Evolutionary conservation across 2,797 vertebrate genomes (phyloP), one percentile per base, ranked within the genome.

Genomic region (Monodelphis domestica): DNA sequence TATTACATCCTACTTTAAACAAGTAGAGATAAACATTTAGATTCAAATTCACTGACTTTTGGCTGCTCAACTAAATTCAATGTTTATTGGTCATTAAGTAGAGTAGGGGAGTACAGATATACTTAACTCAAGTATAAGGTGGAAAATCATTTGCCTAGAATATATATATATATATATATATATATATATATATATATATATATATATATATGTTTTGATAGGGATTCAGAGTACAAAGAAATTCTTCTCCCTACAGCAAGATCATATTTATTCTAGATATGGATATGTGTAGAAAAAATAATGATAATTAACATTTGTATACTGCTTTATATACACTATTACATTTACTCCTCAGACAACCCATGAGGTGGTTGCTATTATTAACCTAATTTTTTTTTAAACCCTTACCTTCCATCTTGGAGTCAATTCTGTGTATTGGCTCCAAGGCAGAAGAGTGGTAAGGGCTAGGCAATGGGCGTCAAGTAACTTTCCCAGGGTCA

Each of bases 351-450:
- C 4, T 53, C 33, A 88, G 12, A 0, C 0, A 1, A n/a, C 1
- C 3, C 3, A 0, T 4, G 4, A 70, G 38, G 11, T 3, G 26
- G 4, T 5, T 9, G 2, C 4, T 53, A 5, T 0, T 12, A 15
- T 14, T 4, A 38, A 1, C 5, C 10, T 0, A 12, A 10, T 11
- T 1, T 45, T 15, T n/a, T n/a, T n/a, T n/a, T n/a, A n/a, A n/a
- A n/a, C n/a, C n/a, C n/a, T n/a, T n/a, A n/a, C n/a, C n/a, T n/a
- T n/a, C n/a, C n/a, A n/a, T n/a, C n/a, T n/a, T n/a, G n/a, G n/a
- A n/a, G n/a, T n/a, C n/a, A n/a, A n/a, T n/a, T n/a, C n/a, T n/a
- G n/a, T n/a, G n/a, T n/a, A n/a, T n/a, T n/a, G n/a, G n/a, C n/a
- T n/a, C n/a, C n/a, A n/a, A n/a, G n/a, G n/a, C n/a, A n/a, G n/a